Evolutionary conservation across 2,113 vertebrate species (phyloP).

Genomic region (Xyliphius kryptos): DNA sequence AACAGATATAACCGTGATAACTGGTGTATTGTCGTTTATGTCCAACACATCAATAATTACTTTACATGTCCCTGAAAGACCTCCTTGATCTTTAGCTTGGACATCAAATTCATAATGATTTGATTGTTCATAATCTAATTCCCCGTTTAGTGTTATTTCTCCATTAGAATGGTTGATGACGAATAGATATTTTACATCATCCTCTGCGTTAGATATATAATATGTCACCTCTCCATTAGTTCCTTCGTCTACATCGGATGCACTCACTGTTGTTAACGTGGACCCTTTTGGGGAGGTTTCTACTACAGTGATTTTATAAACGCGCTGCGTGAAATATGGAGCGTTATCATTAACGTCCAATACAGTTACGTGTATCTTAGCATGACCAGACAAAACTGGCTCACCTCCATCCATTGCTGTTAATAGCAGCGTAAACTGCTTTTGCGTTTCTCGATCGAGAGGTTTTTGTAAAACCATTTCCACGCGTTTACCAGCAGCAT

Average conservation of each 20-base stretch:
- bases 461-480: slow-evolving; percentile 48
- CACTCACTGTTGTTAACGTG: slow-evolving; percentile 38
- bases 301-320: slow-evolving; percentile 32
- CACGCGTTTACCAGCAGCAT: slow-evolving; percentile 37
- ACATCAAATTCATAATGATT: slow-evolving; percentile 56
- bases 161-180: slow-evolving; percentile 54
- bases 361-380: slow-evolving; percentile 46
- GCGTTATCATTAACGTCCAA: slow-evolving; percentile 43
- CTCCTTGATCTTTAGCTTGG: slow-evolving; percentile 65
- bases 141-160: slow-evolving; percentile 47
- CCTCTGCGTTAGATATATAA: slow-evolving; percentile 50
- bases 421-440: slow-evolving; percentile 35
- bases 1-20: slow-evolving; percentile 52
- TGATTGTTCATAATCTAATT: slow-evolving; percentile 61
- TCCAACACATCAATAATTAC: slow-evolving; percentile 62
- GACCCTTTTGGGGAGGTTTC: slow-evolving; percentile 44
- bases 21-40: slow-evolving; percentile 52
- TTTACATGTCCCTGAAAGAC: slow-evolving; percentile 55
- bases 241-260: slow-evolving; percentile 56
- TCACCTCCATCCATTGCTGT: slow-evolving; percentile 51
- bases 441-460: slow-evolving; percentile 54
- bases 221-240: slow-evolving; percentile 51
- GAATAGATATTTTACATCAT: slow-evolving; percentile 44
- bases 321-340: slow-evolving; percentile 41
- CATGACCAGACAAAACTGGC: slow-evolving; percentile 48